phyloP scores from a whole-genome alignment of 2,888 invertebrate species.

The Druceiella hillmani region DNA sequence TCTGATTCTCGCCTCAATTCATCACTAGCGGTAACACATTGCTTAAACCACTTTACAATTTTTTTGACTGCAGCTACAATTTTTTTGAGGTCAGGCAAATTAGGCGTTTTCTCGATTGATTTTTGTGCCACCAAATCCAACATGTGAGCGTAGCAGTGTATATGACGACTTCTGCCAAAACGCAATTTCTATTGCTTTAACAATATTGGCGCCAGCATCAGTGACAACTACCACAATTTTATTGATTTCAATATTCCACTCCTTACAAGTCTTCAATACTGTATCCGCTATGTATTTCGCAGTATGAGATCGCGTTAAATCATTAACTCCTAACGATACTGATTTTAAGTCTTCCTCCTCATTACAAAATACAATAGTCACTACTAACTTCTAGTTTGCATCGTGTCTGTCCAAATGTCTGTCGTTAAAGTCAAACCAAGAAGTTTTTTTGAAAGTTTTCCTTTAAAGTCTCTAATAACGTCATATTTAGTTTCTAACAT shows the following conservation, averaged over 20 bases:
- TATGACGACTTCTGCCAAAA: slow-evolving; percentile 18
- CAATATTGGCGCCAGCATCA: slow-evolving; percentile 19
- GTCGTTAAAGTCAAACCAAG: slow-evolving; percentile 15
- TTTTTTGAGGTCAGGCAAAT: slow-evolving; percentile 15
- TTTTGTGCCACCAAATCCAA: slow-evolving; percentile 22
- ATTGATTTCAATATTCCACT: slow-evolving; percentile 7
- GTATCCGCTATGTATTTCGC: slow-evolving; percentile 14
- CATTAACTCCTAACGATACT: slow-evolving; percentile 15
- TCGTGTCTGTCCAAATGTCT: slow-evolving; percentile 17
- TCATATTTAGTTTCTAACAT: slow-evolving; percentile 15
- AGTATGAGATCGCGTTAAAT: slow-evolving; percentile 15
- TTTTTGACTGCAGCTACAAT: slow-evolving; percentile 15
- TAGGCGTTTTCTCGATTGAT: slow-evolving; percentile 17
- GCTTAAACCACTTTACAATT: slow-evolving; percentile 19
- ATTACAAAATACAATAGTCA: slow-evolving; percentile 12
- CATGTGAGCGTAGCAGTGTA: slow-evolving; percentile 16
- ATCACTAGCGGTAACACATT: slow-evolving; percentile 16
- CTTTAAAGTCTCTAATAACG: slow-evolving; percentile 7
- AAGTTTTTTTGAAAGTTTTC: slow-evolving; percentile 9
- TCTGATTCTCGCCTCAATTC: slow-evolving; percentile 14
- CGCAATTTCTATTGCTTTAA: slow-evolving; percentile 19
- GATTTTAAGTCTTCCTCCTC: slow-evolving; percentile 11
- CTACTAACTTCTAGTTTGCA: slow-evolving; percentile 17
- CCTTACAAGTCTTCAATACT: slow-evolving; percentile 9
- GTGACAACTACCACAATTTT: slow-evolving; percentile 16